Evolutionary conservation across 2,888 invertebrate species (phyloP).

Genomic region (Ornithoptera alexandrae): DNA sequence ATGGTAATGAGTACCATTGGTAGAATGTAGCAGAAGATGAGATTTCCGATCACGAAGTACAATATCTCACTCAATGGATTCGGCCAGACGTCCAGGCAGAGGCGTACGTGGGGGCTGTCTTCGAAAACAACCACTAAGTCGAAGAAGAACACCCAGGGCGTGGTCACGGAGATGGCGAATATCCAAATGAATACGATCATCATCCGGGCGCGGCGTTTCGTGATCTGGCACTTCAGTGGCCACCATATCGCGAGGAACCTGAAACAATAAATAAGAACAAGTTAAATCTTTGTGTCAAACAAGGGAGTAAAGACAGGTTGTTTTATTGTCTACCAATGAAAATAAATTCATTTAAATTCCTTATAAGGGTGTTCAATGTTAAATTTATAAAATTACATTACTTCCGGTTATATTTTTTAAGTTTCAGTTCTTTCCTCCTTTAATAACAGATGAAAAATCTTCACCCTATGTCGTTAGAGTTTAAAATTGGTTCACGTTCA

Average conservation of each 20-base stretch:
- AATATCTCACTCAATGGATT: conserved; percentile 88
- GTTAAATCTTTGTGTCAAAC: too few relatives aligned
- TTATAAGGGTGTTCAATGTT: too few relatives aligned
- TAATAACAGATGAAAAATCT: too few relatives aligned
- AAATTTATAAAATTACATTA: too few relatives aligned
- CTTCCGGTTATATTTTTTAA: too few relatives aligned
- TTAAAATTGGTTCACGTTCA: not conserved
- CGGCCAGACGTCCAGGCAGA: conserved; percentile 93
- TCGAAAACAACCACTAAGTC: conserved; percentile 87
- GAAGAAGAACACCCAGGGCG: conserved; percentile 95
- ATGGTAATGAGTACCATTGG: conserved; percentile 94
- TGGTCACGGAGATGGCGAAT: conserved; percentile 89
- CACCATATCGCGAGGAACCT: conserved; percentile 98
- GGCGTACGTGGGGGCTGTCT: conserved; percentile 86
- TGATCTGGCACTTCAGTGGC: conserved; percentile 94
- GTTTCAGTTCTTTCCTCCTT: too few relatives aligned
- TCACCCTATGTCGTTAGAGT: too few relatives aligned
- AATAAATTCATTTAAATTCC: too few relatives aligned
- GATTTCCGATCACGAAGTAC: conserved; percentile 93
- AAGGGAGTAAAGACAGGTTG: too few relatives aligned
- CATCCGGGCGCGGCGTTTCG: conserved; percentile 90
- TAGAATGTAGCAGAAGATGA: conserved; percentile 93
- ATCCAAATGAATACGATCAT: conserved; percentile 96
- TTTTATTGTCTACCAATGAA: too few relatives aligned
- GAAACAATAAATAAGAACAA: conserved; percentile 64